Evolutionary conservation across 2,888 invertebrate species (phyloP).

Genomic region (Allolobophora icterica): DNA sequence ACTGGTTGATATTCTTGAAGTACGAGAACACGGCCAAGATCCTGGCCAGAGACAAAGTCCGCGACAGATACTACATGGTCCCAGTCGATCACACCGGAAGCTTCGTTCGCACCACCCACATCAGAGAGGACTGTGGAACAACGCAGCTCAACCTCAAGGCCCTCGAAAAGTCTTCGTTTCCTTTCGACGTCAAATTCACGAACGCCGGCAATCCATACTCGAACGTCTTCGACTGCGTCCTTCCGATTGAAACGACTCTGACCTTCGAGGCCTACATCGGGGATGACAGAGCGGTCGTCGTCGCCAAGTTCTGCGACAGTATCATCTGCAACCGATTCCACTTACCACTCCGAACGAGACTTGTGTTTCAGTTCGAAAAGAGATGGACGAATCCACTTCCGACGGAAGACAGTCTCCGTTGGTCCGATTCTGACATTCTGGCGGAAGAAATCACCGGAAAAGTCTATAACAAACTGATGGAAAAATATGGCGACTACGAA

Average conservation of each 20-base stretch:
- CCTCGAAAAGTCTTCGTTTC: not conserved
- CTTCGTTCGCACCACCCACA: not conserved
- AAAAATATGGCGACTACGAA: slow-evolving; percentile 18
- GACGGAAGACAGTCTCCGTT: not conserved
- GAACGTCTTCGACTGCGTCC: slow-evolving; percentile 13
- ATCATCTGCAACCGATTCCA: slow-evolving; percentile 23
- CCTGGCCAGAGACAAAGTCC: not conserved
- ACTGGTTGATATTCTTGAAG: not conserved
- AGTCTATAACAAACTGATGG: slow-evolving; percentile 13
- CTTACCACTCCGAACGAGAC: not conserved
- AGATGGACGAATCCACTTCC: not conserved
- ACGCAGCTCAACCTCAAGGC: not conserved
- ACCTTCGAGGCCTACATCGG: slow-evolving; percentile 8
- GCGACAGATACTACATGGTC: not conserved
- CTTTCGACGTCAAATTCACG: slow-evolving; percentile 3
- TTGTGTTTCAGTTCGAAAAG: slow-evolving; percentile 3
- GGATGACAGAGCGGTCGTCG: not conserved
- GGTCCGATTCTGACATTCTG: not conserved
- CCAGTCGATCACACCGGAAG: slow-evolving; percentile 22
- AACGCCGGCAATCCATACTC: not conserved
- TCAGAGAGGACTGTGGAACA: slow-evolving; percentile 20
- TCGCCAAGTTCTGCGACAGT: slow-evolving; percentile 18
- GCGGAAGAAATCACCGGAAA: slow-evolving; percentile 12
- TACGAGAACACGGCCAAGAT: not conserved
- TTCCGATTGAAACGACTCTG: not conserved